phyloP scores from a whole-genome alignment of 2,888 invertebrate species.

The Sinelater perroti region DNA sequence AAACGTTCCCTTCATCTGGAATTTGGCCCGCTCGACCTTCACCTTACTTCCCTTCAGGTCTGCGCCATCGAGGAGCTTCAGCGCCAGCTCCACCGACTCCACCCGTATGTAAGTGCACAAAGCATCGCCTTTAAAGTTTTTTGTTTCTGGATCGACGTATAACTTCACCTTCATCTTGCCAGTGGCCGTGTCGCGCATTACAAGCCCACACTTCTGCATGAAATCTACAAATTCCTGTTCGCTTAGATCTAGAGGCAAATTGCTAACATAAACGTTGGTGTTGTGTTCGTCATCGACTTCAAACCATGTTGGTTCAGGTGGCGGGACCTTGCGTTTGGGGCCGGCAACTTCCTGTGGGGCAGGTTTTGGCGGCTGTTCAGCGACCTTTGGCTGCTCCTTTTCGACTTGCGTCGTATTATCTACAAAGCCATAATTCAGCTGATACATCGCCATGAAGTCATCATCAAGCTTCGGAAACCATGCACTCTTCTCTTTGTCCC shows the following conservation, averaged over 20 bases:
- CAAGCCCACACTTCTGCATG: constrained; percentile 96
- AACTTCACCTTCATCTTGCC: constrained; percentile 90
- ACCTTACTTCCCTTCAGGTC: constrained; percentile 81
- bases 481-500: constrained; percentile 89
- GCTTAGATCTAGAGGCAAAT: constrained; percentile 87
- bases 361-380: constrained; percentile 28
- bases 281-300: constrained; percentile 87
- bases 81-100: constrained; percentile 93
- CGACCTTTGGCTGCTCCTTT: constrained; percentile 41
- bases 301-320: constrained; percentile 80
- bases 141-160: constrained; percentile 82
- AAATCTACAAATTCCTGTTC: constrained; percentile 90
- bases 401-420: constrained; percentile 67
- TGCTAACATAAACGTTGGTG: constrained; percentile 95
- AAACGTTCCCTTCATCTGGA: constrained; percentile 92
- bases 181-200: constrained; percentile 84
- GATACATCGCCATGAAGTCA: constrained; percentile 95
- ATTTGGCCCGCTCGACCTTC: constrained; percentile 90
- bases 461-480: constrained; percentile 98
- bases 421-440: constrained; percentile 91
- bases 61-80: constrained; percentile 90
- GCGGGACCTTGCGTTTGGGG: constrained; percentile 62
- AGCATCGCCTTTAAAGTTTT: constrained; percentile 93
- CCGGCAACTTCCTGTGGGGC: constrained; percentile 35
- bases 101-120: constrained; percentile 94